Base-by-base conservation (phyloP, 1,140 invertebrate species). In the Propsilocerus akamusi region DNA sequence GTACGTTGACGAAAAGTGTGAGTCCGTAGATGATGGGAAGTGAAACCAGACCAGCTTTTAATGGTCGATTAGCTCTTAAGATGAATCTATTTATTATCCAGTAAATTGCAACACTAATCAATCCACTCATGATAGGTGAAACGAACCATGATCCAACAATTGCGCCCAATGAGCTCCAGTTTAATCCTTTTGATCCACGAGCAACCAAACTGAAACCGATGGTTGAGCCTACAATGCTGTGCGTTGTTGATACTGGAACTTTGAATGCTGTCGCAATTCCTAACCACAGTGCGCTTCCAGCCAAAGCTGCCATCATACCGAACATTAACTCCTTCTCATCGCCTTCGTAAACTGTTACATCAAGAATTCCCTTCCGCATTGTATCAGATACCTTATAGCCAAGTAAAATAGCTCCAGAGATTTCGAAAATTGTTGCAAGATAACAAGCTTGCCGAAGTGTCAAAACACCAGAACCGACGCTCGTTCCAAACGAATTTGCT, bases 381-480 rank as follows among this genome's bases (percentile, higher is more conserved):
- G 95, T 99, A 62, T 97, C 93, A 20, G 93, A 97, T n/a, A 99
- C 96, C 67, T 92, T 87, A 62, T 87, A 89, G 11, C 87, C 90
- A 58, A 93, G 86, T 5, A 92, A 68, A 51, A 92, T 75, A 49
- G 89, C 80, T 34, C 90, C 90, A 22, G 83, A 77, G 54, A 91
- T 85, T 71, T 99, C 96, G 64, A 97, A 98, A 53, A 99, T 77
- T 0, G 92, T 93, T 2, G 93, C 96, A 48, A 99, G 69, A 51
- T 93, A 75, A 59, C 94, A 99, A 3, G 95, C 96, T 60, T 91
- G 85, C 49, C 78, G 72, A 34, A 99, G 78, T 4, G 89, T 94
- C 14, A 99, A 71, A 3, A 98, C 96, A 60, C 91, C 89, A n/a
- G 91, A 84, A 7, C 96, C 96, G 7, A 99, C 94, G 51, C 87